Evolutionary conservation across 2,797 vertebrate species (phyloP).

Genomic region (Acipenser transmontanus): DNA sequence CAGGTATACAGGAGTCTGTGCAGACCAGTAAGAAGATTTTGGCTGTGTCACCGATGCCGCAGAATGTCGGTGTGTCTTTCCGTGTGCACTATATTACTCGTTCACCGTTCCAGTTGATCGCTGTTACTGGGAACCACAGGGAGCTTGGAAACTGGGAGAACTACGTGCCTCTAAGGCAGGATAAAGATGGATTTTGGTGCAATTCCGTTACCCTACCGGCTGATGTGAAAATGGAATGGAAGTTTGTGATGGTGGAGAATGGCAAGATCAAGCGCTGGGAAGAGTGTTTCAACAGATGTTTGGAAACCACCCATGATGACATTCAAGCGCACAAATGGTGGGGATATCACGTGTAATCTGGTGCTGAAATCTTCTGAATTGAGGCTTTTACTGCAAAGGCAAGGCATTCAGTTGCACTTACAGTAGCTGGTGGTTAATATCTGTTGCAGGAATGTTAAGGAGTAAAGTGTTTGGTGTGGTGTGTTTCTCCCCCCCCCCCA

Average conservation of each 20-base stretch:
- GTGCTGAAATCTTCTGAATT: too few relatives aligned
- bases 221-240: constrained; percentile 79
- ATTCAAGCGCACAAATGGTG: constrained; percentile 69
- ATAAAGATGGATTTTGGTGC: constrained; percentile 75
- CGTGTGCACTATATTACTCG: constrained; percentile 76
- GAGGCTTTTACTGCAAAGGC: too few relatives aligned
- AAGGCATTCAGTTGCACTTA: too few relatives aligned
- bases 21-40: constrained; percentile 48
- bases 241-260: constrained; percentile 82
- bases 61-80: constrained; percentile 68
- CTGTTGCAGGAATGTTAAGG: too few relatives aligned
- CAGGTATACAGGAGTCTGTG: constrained; percentile 24
- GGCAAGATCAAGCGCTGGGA: constrained; percentile 83
- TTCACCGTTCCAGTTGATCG: constrained; percentile 59
- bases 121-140: constrained; percentile 75
- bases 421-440: too few relatives aligned
- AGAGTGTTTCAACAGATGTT: constrained; percentile 76
- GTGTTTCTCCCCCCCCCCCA: too few relatives aligned
- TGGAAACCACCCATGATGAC: constrained; percentile 71
- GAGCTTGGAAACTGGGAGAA: constrained; percentile 77
- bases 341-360: constrained; percentile 46
- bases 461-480: too few relatives aligned
- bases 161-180: constrained; percentile 60
- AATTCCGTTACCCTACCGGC: constrained; percentile 60
- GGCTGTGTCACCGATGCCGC: constrained; percentile 59